Evolutionary conservation across 2,113 vertebrate genomes (phyloP), one percentile per base, ranked within the genome.

Genomic region (Pachycephala philippinensis): DNA sequence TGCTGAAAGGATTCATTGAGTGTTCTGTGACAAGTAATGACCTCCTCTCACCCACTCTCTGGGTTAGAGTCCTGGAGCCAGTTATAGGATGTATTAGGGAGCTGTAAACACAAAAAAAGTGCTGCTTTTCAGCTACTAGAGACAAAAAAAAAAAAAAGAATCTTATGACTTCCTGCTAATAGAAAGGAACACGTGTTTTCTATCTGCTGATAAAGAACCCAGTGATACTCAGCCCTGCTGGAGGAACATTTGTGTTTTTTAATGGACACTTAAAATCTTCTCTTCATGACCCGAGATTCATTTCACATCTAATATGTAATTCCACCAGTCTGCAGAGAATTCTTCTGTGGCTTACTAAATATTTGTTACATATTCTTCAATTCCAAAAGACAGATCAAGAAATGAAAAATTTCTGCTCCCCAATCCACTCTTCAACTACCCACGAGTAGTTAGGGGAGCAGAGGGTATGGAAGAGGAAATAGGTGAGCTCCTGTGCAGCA

Each of bases 141-240:
- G 45, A 57, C 14, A 57, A 89, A 27, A 81, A 52, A 22, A 23
- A 81, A 52, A 22, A 23, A 24, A 4, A 15, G 5, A 24, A 60
- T 93, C 90, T 92, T 86, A 75, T 75, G 79, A 86, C 72, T 92
- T 92, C 95, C 95, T 90, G 88, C 77, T 53, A 89, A 72, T 24
- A 68, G 81, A 95, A 87, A 93, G 53, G 53, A 89, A 93, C 93
- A 95, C 90, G 72, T 96, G 95, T 96, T 97, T 97, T 96, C 92
- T 88, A 95, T 95, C 93, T 90, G 56, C 80, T 96, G 93, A 92
- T 95, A 95, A 93, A 95, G 79, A 84, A 64, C 42, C 61, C 80
- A 93, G 64, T 84, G 93, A 96, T 94, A 94, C 56, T 3, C 4
- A 88, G 60, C 53, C 85, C 81, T 92, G 64, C 79, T 92, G 68